These are phyloP conservation scores for Rhagonycha lutea DNA, from an alignment of 2,888 invertebrate species.

Conservation along the genomic window DNA sequence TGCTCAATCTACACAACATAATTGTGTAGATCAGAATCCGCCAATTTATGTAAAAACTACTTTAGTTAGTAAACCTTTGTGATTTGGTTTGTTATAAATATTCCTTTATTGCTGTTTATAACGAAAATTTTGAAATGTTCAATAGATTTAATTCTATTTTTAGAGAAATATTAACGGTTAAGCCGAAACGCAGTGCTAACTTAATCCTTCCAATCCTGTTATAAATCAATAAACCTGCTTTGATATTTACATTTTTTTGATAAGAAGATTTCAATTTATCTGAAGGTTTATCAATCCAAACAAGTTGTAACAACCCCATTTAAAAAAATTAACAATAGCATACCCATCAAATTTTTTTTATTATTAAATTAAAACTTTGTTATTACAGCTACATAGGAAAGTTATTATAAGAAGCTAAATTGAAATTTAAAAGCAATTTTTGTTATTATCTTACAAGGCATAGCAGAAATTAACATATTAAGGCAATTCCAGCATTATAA, in stretches of 20 bases:
- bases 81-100: no score
- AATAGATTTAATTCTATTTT: neutral
- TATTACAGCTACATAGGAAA: neutral
- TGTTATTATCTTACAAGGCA: slow-evolving; percentile 12
- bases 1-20: no score
- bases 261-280: no score
- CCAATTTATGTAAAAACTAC: no score
- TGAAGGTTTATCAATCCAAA: neutral
- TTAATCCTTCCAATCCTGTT: neutral
- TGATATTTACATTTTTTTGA: neutral
- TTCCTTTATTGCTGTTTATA: neutral
- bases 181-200: neutral
- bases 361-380: neutral
- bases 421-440: neutral
- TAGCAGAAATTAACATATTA: slow-evolving; percentile 6
- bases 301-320: neutral
- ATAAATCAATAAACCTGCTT: neutral
- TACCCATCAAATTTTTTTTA: neutral
- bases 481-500: slow-evolving; percentile 11
- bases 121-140: neutral
- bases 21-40: no score
- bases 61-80: no score
- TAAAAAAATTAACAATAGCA: neutral
- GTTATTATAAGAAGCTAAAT: neutral
- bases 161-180: neutral